Conservation (phyloP, 2,888 invertebrate species). For the Danaus chrysippus region DNA sequence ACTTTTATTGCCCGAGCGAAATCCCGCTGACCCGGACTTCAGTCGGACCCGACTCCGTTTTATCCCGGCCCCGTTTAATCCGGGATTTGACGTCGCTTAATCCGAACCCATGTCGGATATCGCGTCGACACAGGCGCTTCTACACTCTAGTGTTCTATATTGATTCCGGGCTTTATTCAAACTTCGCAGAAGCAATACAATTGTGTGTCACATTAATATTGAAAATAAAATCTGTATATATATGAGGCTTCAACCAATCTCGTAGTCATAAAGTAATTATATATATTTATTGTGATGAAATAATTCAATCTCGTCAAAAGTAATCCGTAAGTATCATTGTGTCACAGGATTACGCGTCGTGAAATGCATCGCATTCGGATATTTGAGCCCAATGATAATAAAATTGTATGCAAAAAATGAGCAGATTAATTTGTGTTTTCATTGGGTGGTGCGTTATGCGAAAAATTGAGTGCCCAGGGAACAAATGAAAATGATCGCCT, state of each 20-base stretch:
- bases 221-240: slow-evolving; percentile 39
- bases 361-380: slow-evolving; percentile 66
- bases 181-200: neutral
- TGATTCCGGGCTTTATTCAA: slow-evolving; percentile 61
- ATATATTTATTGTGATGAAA: slow-evolving; percentile 57
- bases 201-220: neutral
- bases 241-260: slow-evolving; percentile 33
- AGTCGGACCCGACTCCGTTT: slow-evolving; percentile 67
- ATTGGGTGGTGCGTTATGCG: slow-evolving; percentile 75
- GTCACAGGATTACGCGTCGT: slow-evolving; percentile 63
- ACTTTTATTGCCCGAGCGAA: slow-evolving; percentile 78
- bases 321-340: slow-evolving; percentile 69
- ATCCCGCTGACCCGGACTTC: slow-evolving; percentile 74
- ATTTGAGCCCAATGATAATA: slow-evolving; percentile 71
- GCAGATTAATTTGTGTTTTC: slow-evolving; percentile 78
- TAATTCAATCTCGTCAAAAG: slow-evolving; percentile 65
- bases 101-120: slow-evolving; percentile 83
- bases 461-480: slow-evolving; percentile 71
- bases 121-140: slow-evolving; percentile 78
- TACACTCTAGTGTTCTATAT: slow-evolving; percentile 61
- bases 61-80: slow-evolving; percentile 75
- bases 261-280: slow-evolving; percentile 35
- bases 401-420: slow-evolving; percentile 77
- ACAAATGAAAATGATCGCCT: slow-evolving; percentile 72
- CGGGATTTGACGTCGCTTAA: slow-evolving; percentile 81